Evolutionary conservation across 2,888 invertebrate species (phyloP), one percentile per base, ranked within the genome.

Genomic region (Saturnia pavonia): DNA sequence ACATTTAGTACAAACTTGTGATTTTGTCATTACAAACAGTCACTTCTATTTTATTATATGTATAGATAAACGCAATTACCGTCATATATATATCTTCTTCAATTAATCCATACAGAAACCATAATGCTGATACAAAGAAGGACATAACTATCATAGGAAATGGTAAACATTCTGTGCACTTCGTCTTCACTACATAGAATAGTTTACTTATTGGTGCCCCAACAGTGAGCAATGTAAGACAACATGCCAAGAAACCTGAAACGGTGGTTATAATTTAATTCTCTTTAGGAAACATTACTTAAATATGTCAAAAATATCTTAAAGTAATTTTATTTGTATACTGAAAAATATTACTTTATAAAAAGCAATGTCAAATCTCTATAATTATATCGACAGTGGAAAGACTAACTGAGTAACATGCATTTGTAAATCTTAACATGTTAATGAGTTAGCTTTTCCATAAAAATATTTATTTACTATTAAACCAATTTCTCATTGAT

Each of bases 101-200:
- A 67, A 98, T 90, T 69, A 95, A 86, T 45, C 99, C 99, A 91
- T 99, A 99, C 1, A 96, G 85, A 75, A 96, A 95, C 99, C 99
- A 99, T 78, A 97, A 96, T 40, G 95, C 88, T 12, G 97, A 97
- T 9, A 98, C 97, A 69, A 97, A 89, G 85, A 98, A 97, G 54
- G 97, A 97, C 85, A 97, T 96, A 63, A 97, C 88, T 85, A 98
- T 98, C 82, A 99, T 94, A 7, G 97, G 97, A 85, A 98, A 97
- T 43, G 99, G 98, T 80, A 99, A 94, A 85, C 96, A 97, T 81
- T 98, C 98, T 0, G 98, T 96, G 85, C 95, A 97, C 87, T 96
- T 97, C 9, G 96, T 95, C 86, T 94, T 95, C 70, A 98, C 93
- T 7, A 99, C 98, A 91, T 98, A 96, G 51, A 97, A 92, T 77